phyloP scores from a whole-genome alignment of 1,140 invertebrate genomes.

The Bathynomus jamesi region DNA sequence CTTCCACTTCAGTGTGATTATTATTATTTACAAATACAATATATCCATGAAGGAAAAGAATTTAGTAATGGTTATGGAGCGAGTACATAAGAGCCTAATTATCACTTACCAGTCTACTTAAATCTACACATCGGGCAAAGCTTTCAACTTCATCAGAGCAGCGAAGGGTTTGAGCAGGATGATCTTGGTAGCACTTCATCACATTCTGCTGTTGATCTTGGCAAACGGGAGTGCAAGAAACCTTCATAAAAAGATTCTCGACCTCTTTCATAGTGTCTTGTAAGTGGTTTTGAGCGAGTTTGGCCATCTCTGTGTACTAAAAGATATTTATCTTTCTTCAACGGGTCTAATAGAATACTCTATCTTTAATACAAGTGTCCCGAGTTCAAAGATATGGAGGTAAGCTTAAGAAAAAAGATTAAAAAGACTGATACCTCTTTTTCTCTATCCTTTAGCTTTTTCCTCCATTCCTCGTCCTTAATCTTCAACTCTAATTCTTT shows the following conservation, averaged over 20 bases:
- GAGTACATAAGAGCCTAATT: too few species aligned
- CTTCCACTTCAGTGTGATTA: too few species aligned
- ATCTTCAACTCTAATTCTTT: background rate
- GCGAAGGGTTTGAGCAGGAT: slow-evolving; percentile 27
- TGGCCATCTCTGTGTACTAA: slow-evolving; percentile 25
- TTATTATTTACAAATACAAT: too few species aligned
- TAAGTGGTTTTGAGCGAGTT: slow-evolving; percentile 26
- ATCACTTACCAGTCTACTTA: slow-evolving; percentile 30
- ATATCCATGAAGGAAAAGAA: too few species aligned
- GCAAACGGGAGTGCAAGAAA: slow-evolving; percentile 29
- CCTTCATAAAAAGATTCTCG: slow-evolving; percentile 29
- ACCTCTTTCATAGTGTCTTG: slow-evolving; percentile 29
- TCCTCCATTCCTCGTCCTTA: background rate
- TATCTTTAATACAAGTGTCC: too few species aligned
- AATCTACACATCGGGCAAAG: slow-evolving; percentile 35
- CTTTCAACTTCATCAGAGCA: slow-evolving; percentile 32
- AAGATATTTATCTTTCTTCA: too few species aligned
- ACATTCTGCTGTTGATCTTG: slow-evolving; percentile 30
- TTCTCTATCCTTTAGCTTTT: background rate
- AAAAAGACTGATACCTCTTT: background rate
- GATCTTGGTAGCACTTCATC: slow-evolving; percentile 31
- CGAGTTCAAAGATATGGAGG: too few species aligned
- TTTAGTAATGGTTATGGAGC: too few species aligned
- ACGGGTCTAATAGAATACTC: too few species aligned
- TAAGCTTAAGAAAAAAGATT: background rate